Percentiles rank a stretch among this genome's conserved stretches.
These are phyloP conservation scores for Hippolais icterina DNA, from an alignment of 2,113 vertebrate species.

Conservation along the genomic window DNA sequence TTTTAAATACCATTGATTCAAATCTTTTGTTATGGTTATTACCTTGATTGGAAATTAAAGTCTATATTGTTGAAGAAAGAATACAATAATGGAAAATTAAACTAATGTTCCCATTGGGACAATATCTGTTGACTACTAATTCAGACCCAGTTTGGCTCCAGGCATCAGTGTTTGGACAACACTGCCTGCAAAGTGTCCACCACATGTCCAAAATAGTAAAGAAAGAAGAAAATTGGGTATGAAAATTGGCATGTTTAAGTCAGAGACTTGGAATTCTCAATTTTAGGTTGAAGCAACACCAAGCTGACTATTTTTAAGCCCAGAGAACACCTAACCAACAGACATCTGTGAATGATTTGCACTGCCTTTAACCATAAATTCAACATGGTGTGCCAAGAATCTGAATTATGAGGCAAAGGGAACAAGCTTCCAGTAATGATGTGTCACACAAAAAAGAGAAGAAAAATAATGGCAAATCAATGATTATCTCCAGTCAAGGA, in stretches of 20 bases:
- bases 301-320: background rate
- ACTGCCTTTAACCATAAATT: slow-evolving; percentile 53
- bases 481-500: slow-evolving; percentile 2
- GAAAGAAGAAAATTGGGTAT: slow-evolving; percentile 20
- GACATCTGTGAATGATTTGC: slow-evolving; percentile 62
- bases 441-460: slow-evolving; percentile 51
- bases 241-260: slow-evolving; percentile 11
- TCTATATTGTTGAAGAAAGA: background rate
- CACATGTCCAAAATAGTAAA: background rate
- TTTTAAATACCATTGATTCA: background rate
- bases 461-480: slow-evolving; percentile 27
- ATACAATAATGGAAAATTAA: slow-evolving; percentile 5
- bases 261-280: background rate
- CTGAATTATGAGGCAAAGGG: slow-evolving; percentile 62
- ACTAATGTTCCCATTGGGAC: background rate
- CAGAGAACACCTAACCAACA: slow-evolving; percentile 26
- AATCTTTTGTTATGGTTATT: background rate
- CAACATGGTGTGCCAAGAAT: slow-evolving; percentile 44
- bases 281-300: slow-evolving; percentile 9
- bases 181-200: background rate
- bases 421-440: slow-evolving; percentile 62
- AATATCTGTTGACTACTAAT: background rate
- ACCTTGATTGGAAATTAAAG: background rate
- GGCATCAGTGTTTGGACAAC: background rate
- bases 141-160: background rate